These are phyloP conservation scores for Procapra przewalskii DNA, from an alignment of 2,113 vertebrate genomes.

Conservation along the genomic window DNA sequence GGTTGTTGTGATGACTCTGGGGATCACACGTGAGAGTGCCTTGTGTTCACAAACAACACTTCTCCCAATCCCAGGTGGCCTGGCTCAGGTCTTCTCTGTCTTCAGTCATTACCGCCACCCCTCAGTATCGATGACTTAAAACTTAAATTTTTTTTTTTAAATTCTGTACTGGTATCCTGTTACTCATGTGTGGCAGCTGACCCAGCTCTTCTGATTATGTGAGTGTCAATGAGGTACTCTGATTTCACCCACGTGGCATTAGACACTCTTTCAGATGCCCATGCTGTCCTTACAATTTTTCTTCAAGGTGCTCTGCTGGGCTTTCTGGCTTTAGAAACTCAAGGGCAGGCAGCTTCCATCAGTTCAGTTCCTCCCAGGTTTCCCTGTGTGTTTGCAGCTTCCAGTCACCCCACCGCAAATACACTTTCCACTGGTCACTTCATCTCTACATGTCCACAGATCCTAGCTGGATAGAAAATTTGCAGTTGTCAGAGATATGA, in stretches of 20 bases:
- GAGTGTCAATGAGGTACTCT: neutral
- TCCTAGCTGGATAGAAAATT: neutral
- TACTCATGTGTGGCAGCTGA: neutral
- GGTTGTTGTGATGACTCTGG: neutral
- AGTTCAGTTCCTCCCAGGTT: neutral
- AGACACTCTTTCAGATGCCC: slow-evolving; percentile 65
- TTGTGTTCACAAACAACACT: neutral
- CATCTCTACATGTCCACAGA: neutral
- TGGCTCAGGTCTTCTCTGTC: neutral
- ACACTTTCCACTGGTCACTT: neutral
- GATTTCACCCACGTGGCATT: neutral
- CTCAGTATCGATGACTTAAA: neutral
- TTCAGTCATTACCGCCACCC: neutral
- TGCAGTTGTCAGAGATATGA: neutral
- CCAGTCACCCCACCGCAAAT: neutral
- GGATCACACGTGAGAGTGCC: neutral
- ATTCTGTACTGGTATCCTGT: slow-evolving; percentile 38
- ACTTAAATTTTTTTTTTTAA: neutral
- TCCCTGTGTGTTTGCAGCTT: neutral
- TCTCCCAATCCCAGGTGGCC: neutral
- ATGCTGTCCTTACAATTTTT: slow-evolving; percentile 66
- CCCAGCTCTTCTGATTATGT: neutral
- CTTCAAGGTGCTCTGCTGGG: slow-evolving; percentile 64
- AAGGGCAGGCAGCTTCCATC: slow-evolving; percentile 46
- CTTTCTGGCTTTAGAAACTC: slow-evolving; percentile 66